A percentile compares a stretch with the other conserved stretches of the same genome.
Evolutionary conservation across 1,140 invertebrate species (phyloP).

Genomic region (Eurosta solidaginis): DNA sequence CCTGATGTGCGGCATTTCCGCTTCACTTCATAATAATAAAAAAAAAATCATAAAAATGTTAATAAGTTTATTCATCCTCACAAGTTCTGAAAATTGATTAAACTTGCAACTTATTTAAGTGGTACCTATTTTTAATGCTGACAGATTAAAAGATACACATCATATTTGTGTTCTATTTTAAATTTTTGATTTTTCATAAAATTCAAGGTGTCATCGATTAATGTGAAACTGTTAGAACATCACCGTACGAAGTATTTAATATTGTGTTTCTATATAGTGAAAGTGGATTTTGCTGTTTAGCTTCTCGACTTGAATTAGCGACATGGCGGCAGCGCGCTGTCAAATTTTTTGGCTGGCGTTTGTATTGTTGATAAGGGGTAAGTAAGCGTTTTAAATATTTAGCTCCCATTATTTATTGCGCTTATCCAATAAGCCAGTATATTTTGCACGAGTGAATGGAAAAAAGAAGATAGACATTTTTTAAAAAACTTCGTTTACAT

Average conservation of each 20-base stretch:
- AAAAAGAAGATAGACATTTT: too few relatives aligned
- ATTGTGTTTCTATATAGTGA: too few relatives aligned
- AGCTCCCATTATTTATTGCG: background rate
- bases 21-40: too few relatives aligned
- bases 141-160: background rate
- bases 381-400: background rate
- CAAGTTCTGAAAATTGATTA: too few relatives aligned
- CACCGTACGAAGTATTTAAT: background rate
- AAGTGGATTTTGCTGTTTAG: background rate
- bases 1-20: too few relatives aligned
- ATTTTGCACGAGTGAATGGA: too few relatives aligned
- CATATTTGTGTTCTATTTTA: background rate
- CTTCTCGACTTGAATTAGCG: background rate
- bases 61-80: too few relatives aligned
- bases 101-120: background rate
- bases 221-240: background rate
- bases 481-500: too few relatives aligned
- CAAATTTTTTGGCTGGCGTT: background rate
- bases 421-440: too few relatives aligned
- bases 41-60: too few relatives aligned
- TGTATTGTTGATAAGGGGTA: conserved; percentile 13
- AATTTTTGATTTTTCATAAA: background rate
- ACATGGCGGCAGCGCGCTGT: background rate
- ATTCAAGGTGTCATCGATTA: background rate
- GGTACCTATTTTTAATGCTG: background rate